Conservation (phyloP, 2,113 vertebrate species). For the Lynx canadensis region DNA sequence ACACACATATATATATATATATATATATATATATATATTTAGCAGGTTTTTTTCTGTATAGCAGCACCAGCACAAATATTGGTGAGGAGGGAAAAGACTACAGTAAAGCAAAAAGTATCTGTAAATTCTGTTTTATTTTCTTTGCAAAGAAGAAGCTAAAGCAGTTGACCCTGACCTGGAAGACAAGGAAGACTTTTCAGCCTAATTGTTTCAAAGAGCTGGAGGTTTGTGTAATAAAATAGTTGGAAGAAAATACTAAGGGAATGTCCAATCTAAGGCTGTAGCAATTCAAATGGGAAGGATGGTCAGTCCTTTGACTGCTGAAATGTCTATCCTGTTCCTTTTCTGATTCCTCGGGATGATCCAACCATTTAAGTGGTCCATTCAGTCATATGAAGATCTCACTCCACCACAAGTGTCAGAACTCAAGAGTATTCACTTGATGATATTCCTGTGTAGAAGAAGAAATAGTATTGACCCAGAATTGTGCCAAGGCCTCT, state of each 20-base stretch:
- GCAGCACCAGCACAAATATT: background rate
- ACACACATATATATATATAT: no score
- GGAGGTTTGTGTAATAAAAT: background rate
- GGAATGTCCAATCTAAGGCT: background rate
- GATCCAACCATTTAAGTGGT: background rate
- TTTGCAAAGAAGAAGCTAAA: conserved; percentile 7
- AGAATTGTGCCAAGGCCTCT: background rate
- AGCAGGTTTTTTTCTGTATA: background rate
- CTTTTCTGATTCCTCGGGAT: background rate
- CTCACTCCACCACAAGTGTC: background rate
- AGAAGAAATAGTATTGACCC: background rate
- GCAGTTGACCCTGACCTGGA: background rate
- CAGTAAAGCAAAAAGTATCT: background rate
- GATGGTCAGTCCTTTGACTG: background rate
- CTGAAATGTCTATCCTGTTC: background rate
- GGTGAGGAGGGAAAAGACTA: background rate
- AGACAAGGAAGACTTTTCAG: background rate
- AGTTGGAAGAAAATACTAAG: background rate
- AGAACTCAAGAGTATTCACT: background rate
- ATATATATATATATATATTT: no score
- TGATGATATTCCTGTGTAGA: background rate
- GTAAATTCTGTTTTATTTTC: background rate
- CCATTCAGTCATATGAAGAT: background rate
- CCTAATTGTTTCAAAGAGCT: background rate
- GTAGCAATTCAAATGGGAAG: background rate